Conservation (phyloP, 2,888 invertebrate species). For the Ormyrus thymus region DNA sequence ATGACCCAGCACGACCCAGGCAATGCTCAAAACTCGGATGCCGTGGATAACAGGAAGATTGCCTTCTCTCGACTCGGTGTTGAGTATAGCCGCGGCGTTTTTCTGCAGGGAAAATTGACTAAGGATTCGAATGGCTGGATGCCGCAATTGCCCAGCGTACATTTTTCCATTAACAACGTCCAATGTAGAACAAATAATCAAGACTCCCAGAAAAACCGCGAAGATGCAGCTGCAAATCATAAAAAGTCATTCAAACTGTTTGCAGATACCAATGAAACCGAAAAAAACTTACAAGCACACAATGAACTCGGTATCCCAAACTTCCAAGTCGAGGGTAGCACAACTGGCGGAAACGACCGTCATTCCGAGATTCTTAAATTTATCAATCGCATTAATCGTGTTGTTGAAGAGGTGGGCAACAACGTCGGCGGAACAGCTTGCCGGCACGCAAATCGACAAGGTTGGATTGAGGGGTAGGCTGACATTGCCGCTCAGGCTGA, state of each 20-base stretch:
- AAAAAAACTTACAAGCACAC: conserved; percentile 56
- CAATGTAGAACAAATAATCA: conserved; percentile 60
- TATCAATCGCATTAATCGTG: conserved; percentile 10
- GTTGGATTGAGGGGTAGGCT: conserved; percentile 64
- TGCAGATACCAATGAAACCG: not conserved
- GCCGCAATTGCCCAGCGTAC: not conserved
- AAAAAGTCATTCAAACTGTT: not conserved
- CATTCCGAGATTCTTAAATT: not conserved
- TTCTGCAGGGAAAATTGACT: conserved; percentile 72
- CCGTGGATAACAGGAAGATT: conserved; percentile 75
- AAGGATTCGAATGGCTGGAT: conserved; percentile 51
- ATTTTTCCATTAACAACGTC: conserved; percentile 53
- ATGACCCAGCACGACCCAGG: conserved; percentile 76
- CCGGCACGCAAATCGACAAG: conserved; percentile 74
- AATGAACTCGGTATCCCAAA: conserved; percentile 59
- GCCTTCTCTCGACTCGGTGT: conserved; percentile 61
- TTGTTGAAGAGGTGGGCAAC: conserved; percentile 58
- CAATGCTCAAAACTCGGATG: conserved; percentile 76
- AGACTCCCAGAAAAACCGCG: conserved; percentile 57
- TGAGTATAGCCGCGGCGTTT: conserved; percentile 71
- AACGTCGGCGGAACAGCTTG: conserved; percentile 70
- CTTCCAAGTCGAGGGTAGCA: conserved; percentile 39
- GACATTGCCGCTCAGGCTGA: conserved; percentile 61
- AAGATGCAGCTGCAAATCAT: conserved; percentile 59
- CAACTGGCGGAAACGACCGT: conserved; percentile 43